Evolutionary conservation across 1,140 invertebrate genomes (phyloP).

Genomic region (Schlechtendalia chinensis): DNA sequence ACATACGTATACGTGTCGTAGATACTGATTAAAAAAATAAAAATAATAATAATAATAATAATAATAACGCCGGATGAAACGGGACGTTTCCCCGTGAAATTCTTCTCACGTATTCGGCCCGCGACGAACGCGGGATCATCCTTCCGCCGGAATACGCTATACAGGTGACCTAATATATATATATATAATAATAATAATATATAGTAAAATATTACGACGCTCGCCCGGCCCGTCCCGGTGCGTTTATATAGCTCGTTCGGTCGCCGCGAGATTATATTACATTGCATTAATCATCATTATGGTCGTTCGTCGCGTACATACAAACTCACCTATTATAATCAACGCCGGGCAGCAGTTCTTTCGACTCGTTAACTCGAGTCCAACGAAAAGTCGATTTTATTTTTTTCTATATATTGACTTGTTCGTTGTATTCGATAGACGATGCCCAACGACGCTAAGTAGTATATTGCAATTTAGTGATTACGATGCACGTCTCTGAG

Average conservation of each 20-base stretch:
- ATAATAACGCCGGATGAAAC: constrained; percentile 1
- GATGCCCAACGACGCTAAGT: too few relatives aligned
- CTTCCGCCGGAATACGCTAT: background rate
- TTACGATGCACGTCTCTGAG: too few relatives aligned
- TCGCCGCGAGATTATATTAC: too few relatives aligned
- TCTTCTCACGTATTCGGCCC: constrained; percentile 20
- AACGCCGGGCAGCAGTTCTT: too few relatives aligned
- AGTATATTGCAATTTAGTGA: too few relatives aligned
- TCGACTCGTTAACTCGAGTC: too few relatives aligned
- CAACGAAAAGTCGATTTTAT: too few relatives aligned
- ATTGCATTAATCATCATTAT: background rate
- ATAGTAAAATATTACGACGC: too few relatives aligned
- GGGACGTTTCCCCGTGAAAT: background rate
- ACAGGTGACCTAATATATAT: background rate
- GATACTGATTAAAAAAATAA: constrained; percentile 44
- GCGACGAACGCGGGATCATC: constrained; percentile 23
- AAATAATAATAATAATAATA: constrained; percentile 20
- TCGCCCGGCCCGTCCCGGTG: too few relatives aligned
- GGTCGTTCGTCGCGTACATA: background rate
- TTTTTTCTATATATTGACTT: too few relatives aligned
- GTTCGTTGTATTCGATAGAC: too few relatives aligned
- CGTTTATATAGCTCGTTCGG: background rate
- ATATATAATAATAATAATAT: background rate
- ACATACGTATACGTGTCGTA: constrained; percentile 29
- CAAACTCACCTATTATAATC: background rate